A percentile compares a stretch with the other conserved stretches of the same genome.
Conservation (phyloP, 1,140 invertebrate genomes). For the Venturia canescens region DNA sequence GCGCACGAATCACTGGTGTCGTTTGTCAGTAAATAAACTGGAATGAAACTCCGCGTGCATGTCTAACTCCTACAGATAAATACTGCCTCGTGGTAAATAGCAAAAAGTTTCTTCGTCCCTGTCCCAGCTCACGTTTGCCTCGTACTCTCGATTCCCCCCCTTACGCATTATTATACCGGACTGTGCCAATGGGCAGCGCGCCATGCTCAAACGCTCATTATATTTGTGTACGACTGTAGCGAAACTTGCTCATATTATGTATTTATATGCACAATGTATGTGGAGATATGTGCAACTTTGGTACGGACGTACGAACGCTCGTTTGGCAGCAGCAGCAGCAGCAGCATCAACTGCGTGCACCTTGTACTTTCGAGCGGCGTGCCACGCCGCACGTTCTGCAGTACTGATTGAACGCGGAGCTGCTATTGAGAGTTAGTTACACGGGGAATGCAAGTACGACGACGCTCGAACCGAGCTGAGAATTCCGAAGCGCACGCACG, state of each 20-base stretch:
- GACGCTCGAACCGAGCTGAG: neutral
- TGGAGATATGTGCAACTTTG: neutral
- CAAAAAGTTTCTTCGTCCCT: too few relatives aligned
- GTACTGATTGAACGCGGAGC: slow-evolving; percentile 37
- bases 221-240: neutral
- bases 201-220: neutral
- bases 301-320: neutral
- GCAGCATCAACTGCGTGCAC: slow-evolving; percentile 21
- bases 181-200: slow-evolving; percentile 39
- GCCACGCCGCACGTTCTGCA: slow-evolving; percentile 8
- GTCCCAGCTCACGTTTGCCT: neutral
- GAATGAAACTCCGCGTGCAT: neutral
- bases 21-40: neutral
- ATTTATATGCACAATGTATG: neutral
- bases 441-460: slow-evolving; percentile 31
- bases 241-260: neutral
- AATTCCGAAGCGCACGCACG: neutral
- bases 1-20: neutral
- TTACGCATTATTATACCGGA: slow-evolving; percentile 39
- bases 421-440: slow-evolving; percentile 40
- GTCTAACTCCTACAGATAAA: neutral
- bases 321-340: slow-evolving; percentile 8
- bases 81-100: neutral
- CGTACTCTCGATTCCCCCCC: slow-evolving; percentile 34
- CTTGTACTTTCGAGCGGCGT: slow-evolving; percentile 39